Conservation (phyloP, 2,888 invertebrate genomes). For the Eristalinus aeneus region DNA sequence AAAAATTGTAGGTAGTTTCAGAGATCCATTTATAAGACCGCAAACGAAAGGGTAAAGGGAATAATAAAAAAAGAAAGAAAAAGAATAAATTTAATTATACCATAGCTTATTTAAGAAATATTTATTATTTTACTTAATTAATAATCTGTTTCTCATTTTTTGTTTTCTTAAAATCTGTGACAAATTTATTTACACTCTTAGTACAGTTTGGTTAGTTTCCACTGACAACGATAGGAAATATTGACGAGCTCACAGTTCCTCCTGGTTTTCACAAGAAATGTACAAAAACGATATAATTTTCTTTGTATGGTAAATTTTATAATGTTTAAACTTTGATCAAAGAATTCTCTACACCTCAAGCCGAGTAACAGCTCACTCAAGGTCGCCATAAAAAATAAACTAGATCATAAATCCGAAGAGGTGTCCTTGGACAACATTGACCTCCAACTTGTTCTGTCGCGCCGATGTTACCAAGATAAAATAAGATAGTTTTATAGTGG, state of each 20-base stretch:
- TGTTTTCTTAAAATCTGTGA: constrained; percentile 3
- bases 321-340: too few relatives aligned
- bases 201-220: constrained; percentile 17
- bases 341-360: too few relatives aligned
- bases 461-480: neutral
- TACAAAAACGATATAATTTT: neutral
- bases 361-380: too few relatives aligned
- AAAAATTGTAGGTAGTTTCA: constrained; percentile 70
- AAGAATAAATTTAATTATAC: constrained; percentile 57
- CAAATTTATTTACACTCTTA: constrained; percentile 50
- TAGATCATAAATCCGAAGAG: neutral
- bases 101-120: constrained; percentile 1
- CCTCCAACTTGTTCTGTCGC: neutral
- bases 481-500: neutral
- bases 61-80: constrained; percentile 66
- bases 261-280: neutral
- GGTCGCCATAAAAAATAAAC: neutral
- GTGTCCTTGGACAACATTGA: neutral
- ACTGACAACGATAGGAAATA: neutral
- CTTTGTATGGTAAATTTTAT: neutral
- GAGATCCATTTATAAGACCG: constrained; percentile 68
- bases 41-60: constrained; percentile 64
- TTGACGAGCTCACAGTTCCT: neutral
- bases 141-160: neutral
- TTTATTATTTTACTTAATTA: constrained; percentile 10